A percentile compares a stretch with the other conserved stretches of the same genome.
phyloP scores from a whole-genome alignment of 2,888 invertebrate genomes.

The Dynastes grantii region DNA sequence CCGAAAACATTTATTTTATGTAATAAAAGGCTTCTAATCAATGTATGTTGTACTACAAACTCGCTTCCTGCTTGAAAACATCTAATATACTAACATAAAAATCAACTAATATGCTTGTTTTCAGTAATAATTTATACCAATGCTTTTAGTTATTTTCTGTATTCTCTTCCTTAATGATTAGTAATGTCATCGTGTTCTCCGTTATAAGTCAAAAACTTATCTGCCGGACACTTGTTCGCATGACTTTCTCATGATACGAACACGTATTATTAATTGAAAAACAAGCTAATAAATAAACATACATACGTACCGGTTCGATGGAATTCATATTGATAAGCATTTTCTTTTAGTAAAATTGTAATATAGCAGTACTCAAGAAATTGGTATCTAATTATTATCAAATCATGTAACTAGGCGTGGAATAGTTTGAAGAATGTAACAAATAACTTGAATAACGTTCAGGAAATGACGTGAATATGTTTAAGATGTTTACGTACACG shows the following conservation, averaged over 20 bases:
- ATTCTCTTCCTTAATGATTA: constrained; percentile 2
- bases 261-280: constrained; percentile 1
- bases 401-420: constrained; percentile 26
- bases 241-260: neutral
- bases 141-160: neutral
- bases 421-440: neutral
- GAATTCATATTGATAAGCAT: neutral
- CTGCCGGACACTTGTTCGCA: neutral
- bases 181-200: constrained; percentile 5
- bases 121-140: no score
- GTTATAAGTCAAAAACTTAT: neutral
- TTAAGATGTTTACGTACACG: neutral
- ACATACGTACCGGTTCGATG: neutral
- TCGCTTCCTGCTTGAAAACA: no score
- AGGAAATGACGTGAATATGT: constrained; percentile 23
- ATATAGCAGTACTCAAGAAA: neutral
- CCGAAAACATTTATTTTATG: no score
- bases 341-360: neutral
- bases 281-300: neutral
- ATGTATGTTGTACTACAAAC: no score
- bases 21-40: no score
- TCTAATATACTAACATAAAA: no score
- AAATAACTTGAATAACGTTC: constrained; percentile 12
- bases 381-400: constrained; percentile 15
- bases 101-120: no score